Evolutionary conservation across 1,140 invertebrate species (phyloP).

Genomic region (Solenopsis fugax): DNA sequence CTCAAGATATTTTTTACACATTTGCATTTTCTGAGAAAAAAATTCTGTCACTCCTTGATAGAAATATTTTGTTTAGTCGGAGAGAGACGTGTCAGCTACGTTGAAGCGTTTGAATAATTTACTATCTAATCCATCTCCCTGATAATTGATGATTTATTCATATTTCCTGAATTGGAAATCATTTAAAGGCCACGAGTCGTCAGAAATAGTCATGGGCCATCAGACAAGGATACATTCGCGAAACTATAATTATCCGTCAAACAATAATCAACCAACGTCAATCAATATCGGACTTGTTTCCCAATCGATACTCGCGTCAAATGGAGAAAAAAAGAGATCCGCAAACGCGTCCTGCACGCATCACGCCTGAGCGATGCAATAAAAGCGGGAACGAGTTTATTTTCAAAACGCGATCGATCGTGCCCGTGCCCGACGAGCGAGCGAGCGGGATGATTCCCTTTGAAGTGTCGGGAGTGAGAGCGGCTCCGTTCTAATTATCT

Average conservation of each 20-base stretch:
- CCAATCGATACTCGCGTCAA: slow-evolving; percentile 29
- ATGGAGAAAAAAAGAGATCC: slow-evolving; percentile 5
- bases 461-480: slow-evolving; percentile 51
- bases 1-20: slow-evolving; percentile 26
- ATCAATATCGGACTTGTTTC: not conserved
- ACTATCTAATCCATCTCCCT: not conserved
- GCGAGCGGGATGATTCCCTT: slow-evolving; percentile 41
- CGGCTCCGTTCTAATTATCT: slow-evolving; percentile 69
- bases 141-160: slow-evolving; percentile 5
- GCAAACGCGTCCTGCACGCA: slow-evolving; percentile 31
- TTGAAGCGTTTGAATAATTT: not conserved
- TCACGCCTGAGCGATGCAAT: slow-evolving; percentile 22
- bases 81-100: not conserved
- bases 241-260: slow-evolving; percentile 16
- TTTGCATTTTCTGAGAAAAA: not conserved
- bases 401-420: slow-evolving; percentile 59
- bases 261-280: slow-evolving; percentile 35
- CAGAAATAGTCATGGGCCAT: not conserved
- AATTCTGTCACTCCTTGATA: not conserved
- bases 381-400: slow-evolving; percentile 57
- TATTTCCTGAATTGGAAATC: slow-evolving; percentile 7
- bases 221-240: not conserved
- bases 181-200: not conserved
- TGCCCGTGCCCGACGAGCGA: slow-evolving; percentile 1
- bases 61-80: not conserved